Base-by-base conservation (phyloP, 2,888 invertebrate species). In the Drosophila pseudotalamancana region DNA sequence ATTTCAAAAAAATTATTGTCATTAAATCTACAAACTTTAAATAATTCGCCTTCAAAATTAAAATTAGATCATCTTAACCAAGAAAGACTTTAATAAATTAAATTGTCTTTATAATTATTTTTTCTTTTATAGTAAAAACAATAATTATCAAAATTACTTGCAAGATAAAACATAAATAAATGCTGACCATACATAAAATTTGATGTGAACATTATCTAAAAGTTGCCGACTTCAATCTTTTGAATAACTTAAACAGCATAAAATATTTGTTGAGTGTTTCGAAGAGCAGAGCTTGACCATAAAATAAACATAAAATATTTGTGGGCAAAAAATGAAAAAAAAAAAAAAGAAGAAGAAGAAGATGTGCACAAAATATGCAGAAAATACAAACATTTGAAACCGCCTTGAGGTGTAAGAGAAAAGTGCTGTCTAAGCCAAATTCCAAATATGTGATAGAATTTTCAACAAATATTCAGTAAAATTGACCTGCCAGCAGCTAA, bases 391-490 rank as follows among this genome's bases (percentile, higher is more conserved):
- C 29, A 54, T 42, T 60, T 46, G 0, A 25, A 43, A 57, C 46
- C 40, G 66, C 78, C 74, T 74, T 40, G 54, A 77, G 77, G 82
- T 63, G 31, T 40, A n/a, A 18, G 54, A 45, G 19, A 72, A 50
- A 48, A 50, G 27, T 68, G 74, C 69, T 37, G 23, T 35, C 32
- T 14, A 45, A 66, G 61, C 54, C 27, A 60, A 70, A 77, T 77
- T 64, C 39, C 19, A 57, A 73, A 54, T 51, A 69, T 72, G 16
- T 48, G 42, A 69, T 54, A 31, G 42, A 63, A 57, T 57, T 57
- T 63, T 59, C 21, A 55, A 16, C 51, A 37, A 69, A 64, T 62
- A 74, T 63, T 70, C 51, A 37, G 16, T n/a, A 46, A 56, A 57
- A 77, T 64, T 73, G 48, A 34, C 34, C 21, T 51, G 37, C 45